phyloP scores from a whole-genome alignment of 2,888 invertebrate species.

The Meandrusa payeni region DNA sequence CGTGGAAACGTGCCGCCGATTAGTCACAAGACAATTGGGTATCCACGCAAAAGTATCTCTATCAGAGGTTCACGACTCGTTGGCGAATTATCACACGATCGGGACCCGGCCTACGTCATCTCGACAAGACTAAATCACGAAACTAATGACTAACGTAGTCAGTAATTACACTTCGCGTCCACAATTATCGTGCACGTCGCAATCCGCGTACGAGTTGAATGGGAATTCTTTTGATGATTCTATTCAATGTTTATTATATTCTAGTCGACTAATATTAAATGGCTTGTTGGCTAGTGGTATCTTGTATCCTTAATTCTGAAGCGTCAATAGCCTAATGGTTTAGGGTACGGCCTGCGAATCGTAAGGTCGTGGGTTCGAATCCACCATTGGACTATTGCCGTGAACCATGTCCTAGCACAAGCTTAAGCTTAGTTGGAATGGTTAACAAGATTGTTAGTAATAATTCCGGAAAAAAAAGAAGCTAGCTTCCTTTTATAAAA shows the following conservation, averaged over 20 bases:
- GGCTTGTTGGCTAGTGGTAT: too few species aligned
- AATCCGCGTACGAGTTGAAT: slow-evolving; percentile 7
- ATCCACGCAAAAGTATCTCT: slow-evolving; percentile 59
- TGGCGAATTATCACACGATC: slow-evolving; percentile 53
- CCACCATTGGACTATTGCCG: too few species aligned
- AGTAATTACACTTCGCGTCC: slow-evolving; percentile 28
- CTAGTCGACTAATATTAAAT: too few species aligned
- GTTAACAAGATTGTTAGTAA: too few species aligned
- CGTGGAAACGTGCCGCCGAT: slow-evolving; percentile 51
- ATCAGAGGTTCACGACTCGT: slow-evolving; percentile 60
- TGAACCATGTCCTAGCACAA: too few species aligned
- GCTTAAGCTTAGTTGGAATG: too few species aligned
- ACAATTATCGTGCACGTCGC: slow-evolving; percentile 19
- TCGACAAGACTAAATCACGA: slow-evolving; percentile 51
- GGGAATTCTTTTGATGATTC: slow-evolving; percentile 1
- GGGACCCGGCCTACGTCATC: slow-evolving; percentile 48
- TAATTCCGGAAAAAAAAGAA: too few species aligned
- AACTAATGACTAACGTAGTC: slow-evolving; percentile 47
- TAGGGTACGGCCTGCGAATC: too few species aligned
- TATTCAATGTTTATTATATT: background rate
- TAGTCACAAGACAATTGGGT: slow-evolving; percentile 64
- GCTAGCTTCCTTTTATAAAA: too few species aligned
- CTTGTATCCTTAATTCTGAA: too few species aligned
- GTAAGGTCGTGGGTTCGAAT: too few species aligned
- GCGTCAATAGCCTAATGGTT: too few species aligned